Conservation (phyloP, 2,797 vertebrate genomes). For the Myotis myotis region DNA sequence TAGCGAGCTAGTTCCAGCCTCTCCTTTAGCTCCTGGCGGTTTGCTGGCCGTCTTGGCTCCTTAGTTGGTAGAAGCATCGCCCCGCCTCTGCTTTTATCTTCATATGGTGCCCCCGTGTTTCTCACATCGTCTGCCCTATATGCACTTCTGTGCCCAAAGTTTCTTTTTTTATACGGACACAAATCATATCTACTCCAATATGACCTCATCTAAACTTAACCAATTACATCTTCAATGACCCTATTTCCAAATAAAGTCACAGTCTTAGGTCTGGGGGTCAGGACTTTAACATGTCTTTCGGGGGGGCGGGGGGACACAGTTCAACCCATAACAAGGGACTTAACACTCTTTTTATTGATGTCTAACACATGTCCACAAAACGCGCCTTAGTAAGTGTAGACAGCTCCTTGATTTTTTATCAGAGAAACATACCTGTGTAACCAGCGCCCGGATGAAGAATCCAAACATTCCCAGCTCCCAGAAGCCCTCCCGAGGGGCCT, state of each 20-base stretch:
- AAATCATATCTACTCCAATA: background rate
- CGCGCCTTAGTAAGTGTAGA: rapidly evolving
- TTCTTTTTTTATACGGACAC: background rate
- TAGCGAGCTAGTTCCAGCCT: background rate
- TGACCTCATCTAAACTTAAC: background rate
- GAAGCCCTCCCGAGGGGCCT: too few species aligned
- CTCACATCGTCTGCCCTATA: background rate
- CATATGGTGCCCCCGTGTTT: rapidly evolving
- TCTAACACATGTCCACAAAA: background rate
- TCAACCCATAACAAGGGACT: background rate
- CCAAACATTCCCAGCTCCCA: background rate
- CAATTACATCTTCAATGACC: background rate
- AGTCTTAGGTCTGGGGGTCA: background rate
- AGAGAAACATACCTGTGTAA: background rate
- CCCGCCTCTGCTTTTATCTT: background rate
- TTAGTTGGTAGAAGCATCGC: background rate
- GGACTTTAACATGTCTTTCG: background rate
- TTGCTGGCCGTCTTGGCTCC: rapidly evolving
- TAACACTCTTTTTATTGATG: background rate
- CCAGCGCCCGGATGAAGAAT: background rate
- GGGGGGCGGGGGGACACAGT: background rate
- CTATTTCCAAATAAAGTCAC: background rate
- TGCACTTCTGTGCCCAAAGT: too few species aligned
- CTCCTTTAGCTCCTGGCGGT: background rate
- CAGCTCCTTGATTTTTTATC: background rate